Evolutionary conservation across 2,113 vertebrate species (phyloP).

Genomic region (Bos javanicus): DNA sequence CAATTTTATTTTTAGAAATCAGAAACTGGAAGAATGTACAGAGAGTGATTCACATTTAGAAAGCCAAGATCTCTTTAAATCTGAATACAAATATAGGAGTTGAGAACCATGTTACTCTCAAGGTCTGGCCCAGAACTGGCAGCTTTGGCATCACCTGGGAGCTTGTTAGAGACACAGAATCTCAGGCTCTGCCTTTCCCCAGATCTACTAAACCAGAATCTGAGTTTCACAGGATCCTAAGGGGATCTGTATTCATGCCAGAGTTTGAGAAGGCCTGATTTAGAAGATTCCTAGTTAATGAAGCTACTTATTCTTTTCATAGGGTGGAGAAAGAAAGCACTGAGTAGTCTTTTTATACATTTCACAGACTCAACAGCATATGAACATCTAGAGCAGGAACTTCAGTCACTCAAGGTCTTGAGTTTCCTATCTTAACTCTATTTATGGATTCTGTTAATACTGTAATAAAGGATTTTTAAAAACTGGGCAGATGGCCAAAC

Average conservation of each 20-base stretch:
- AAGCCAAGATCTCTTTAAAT: background rate
- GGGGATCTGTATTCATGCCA: background rate
- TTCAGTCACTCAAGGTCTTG: background rate
- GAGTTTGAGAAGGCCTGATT: background rate
- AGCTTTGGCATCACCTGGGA: background rate
- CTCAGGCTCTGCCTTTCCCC: background rate
- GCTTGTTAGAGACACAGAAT: background rate
- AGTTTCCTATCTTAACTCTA: background rate
- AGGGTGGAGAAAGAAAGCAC: background rate
- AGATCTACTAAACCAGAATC: background rate
- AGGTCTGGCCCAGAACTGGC: background rate
- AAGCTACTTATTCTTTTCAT: background rate
- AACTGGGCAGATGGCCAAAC: constrained; percentile 28
- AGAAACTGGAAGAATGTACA: background rate
- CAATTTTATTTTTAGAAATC: constrained; percentile 54
- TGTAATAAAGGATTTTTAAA: background rate
- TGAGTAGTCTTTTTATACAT: background rate
- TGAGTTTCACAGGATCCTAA: background rate
- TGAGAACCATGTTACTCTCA: background rate
- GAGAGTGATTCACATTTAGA: constrained; percentile 25
- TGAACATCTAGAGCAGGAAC: background rate
- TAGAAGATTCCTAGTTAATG: background rate
- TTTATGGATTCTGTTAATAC: background rate
- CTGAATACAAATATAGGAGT: background rate
- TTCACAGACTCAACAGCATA: background rate